These are phyloP conservation scores for Rotaria sp. DNA, from an alignment of 2,888 invertebrate species.

Conservation along the genomic window DNA sequence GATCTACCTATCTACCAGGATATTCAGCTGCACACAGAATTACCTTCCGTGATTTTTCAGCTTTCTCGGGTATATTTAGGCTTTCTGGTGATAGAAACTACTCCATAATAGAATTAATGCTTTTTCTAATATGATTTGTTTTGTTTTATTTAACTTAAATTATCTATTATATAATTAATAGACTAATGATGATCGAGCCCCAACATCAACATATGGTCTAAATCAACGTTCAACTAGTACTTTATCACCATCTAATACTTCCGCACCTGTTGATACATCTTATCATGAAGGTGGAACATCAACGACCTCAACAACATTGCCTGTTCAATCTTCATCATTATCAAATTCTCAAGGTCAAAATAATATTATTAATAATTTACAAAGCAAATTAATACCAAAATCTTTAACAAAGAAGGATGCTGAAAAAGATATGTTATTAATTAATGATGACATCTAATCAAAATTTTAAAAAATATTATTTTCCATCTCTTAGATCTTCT, in stretches of 20 bases:
- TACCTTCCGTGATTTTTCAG: neutral
- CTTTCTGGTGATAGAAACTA: neutral
- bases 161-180: neutral
- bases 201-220: neutral
- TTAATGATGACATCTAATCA: neutral
- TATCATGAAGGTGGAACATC: neutral
- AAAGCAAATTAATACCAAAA: neutral
- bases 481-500: neutral
- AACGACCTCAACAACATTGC: neutral
- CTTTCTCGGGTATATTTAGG: neutral
- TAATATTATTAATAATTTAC: neutral
- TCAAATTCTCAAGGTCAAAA: neutral
- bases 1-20: neutral
- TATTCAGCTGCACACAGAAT: neutral
- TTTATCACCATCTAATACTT: neutral
- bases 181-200: neutral
- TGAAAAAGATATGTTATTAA: slow-evolving; percentile 28
- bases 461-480: too few species aligned
- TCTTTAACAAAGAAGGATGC: neutral
- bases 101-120: neutral
- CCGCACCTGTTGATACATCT: neutral
- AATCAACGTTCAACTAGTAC: neutral
- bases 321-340: neutral
- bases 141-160: neutral
- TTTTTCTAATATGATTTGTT: neutral